Evolutionary conservation across 2,888 invertebrate species (phyloP), one percentile per base, ranked within the genome.

Genomic region (Sarcophaga subvicina): DNA sequence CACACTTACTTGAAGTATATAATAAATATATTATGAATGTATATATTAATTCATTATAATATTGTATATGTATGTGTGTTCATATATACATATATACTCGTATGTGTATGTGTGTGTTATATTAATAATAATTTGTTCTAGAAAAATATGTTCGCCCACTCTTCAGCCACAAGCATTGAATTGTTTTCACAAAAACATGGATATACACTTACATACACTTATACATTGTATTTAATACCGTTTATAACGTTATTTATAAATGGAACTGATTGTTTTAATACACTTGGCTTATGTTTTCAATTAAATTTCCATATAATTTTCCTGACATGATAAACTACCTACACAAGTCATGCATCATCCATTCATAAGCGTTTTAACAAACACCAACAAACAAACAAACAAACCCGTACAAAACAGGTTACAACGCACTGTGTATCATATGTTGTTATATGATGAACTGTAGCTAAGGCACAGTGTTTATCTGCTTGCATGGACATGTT

Each of bases 281-380:
- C 90, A 81, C 66, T 92, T 92, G 91, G 91, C 90, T 92, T 91
- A 91, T 91, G 90, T 91, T 92, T 91, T 92, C 92, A 92, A 91
- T 92, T 91, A 91, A 92, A 91, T 91, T 91, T 92, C 91, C 91
- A 92, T 91, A 91, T 91, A 91, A 91, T 91, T 91, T 91, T 91
- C 90, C 91, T 91, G 91, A 91, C 90, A 91, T 92, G 91, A 91
- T 91, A 91, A 90, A 91, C 91, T 91, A 91, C 90, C 91, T 90
- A 85, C 89, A 89, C 83, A 87, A 88, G 88, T 88, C 88, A 88
- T 89, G 83, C 88, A 89, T 89, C 87, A 84, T 84, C 70, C 71
- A 78, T 72, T 66, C 62, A 84, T 67, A 71, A 87, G 60, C 67
- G 75, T 70, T 79, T 78, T 25, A 62, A 82, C 20, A 60, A 22